A percentile compares a stretch with the other conserved stretches of the same genome.
Evolutionary conservation across 2,113 vertebrate genomes (phyloP).

Genomic region (Cyphotilapia sp.): DNA sequence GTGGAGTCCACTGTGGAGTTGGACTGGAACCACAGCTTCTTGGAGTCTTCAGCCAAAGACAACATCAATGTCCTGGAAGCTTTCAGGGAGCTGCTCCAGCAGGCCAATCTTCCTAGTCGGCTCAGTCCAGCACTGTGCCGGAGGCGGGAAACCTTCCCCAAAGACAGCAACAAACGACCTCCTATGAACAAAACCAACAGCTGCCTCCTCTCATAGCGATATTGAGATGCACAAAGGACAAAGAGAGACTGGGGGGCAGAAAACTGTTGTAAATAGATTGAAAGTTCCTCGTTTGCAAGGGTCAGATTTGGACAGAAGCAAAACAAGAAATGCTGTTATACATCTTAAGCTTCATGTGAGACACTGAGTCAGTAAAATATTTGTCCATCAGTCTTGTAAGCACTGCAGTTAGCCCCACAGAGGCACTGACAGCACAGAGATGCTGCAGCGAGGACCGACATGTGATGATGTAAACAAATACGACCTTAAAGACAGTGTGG

Average conservation of each 20-base stretch:
- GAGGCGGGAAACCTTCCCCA: constrained; percentile 81
- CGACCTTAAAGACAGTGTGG: not conserved
- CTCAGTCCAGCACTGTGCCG: constrained; percentile 76
- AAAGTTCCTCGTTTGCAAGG: not conserved
- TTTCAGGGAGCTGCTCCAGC: constrained; percentile 82
- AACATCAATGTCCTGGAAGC: constrained; percentile 84
- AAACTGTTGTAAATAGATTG: not conserved
- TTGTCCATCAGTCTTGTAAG: not conserved
- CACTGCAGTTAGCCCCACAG: not conserved
- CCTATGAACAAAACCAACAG: constrained; percentile 89
- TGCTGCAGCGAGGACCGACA: not conserved
- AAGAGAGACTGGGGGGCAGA: not conserved
- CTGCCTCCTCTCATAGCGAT: constrained; percentile 76
- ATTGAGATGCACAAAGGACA: not conserved
- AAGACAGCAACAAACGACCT: constrained; percentile 60
- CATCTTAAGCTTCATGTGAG: not conserved
- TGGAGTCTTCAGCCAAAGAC: constrained; percentile 87
- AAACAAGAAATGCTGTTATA: not conserved
- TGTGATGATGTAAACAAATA: not conserved
- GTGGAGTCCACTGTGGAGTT: constrained; percentile 79
- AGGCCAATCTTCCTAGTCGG: constrained; percentile 76
- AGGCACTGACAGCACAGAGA: not conserved
- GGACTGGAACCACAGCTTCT: constrained; percentile 84
- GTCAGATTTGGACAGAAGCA: not conserved
- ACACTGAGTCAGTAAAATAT: not conserved